Conservation (phyloP, 2,797 vertebrate genomes). For the Aplochiton taeniatus region DNA sequence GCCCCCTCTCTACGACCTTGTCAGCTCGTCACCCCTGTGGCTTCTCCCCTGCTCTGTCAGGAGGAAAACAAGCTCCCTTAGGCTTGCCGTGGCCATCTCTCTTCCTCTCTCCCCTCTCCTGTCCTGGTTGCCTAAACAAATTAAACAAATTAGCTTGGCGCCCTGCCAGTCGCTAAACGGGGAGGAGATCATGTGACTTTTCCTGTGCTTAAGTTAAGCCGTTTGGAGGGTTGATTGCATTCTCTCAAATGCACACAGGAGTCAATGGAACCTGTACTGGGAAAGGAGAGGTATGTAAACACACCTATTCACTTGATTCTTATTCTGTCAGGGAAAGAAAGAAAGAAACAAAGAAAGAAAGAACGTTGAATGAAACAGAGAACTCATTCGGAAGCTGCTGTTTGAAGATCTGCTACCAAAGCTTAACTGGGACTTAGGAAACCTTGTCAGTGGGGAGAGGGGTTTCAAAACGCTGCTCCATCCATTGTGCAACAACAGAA, state of each 20-base stretch:
- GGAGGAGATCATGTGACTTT: conserved; percentile 66
- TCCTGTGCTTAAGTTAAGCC: conserved; percentile 67
- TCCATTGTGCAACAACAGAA: conserved; percentile 16
- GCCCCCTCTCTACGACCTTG: no score
- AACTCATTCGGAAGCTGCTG: conserved; percentile 21
- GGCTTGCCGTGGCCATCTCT: conserved; percentile 48
- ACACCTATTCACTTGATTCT: conserved; percentile 20
- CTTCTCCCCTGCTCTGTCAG: not conserved
- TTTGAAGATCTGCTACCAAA: conserved; percentile 17
- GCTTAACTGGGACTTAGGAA: conserved; percentile 45
- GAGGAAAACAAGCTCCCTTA: conserved; percentile 48
- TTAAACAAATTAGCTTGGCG: conserved; percentile 68
- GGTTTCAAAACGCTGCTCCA: conserved; percentile 26
- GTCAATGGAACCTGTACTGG: conserved; percentile 66
- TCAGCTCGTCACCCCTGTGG: no score
- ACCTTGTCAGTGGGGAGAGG: conserved; percentile 5
- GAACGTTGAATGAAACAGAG: conserved; percentile 16
- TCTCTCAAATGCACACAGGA: conserved; percentile 47
- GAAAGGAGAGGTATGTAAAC: conserved; percentile 62
- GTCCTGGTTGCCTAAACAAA: conserved; percentile 51
- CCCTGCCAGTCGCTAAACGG: conserved; percentile 63
- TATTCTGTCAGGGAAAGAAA: conserved; percentile 19
- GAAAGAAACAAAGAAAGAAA: conserved; percentile 16
- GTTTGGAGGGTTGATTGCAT: conserved; percentile 60
- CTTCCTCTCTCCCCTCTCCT: conserved; percentile 25